phyloP scores from a whole-genome alignment of 1,140 invertebrate species.

The Sycophaga agraensis region DNA sequence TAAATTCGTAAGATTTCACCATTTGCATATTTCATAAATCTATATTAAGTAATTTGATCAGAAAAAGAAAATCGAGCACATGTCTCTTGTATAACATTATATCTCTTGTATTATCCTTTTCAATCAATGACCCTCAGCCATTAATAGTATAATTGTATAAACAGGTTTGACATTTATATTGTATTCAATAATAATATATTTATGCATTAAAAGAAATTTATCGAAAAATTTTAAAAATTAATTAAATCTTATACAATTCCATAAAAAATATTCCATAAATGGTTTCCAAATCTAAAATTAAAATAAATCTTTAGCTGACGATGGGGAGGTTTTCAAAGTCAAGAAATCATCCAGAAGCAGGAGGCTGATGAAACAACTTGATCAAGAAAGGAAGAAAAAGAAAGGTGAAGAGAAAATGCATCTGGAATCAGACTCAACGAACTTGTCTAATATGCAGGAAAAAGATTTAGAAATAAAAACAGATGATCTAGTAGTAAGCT shows the following conservation, averaged over 20 bases:
- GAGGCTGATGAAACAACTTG: conserved; percentile 81
- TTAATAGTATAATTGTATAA: too few species aligned
- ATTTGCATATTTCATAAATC: too few species aligned
- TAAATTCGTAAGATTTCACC: too few species aligned
- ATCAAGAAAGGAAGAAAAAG: conserved; percentile 76
- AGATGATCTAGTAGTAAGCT: conserved; percentile 64
- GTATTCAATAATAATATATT: neutral
- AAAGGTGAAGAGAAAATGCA: conserved; percentile 65
- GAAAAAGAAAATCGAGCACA: too few species aligned
- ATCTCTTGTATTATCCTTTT: too few species aligned
- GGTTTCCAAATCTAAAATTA: neutral
- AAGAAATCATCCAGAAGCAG: conserved; percentile 94
- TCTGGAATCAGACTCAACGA: conserved; percentile 53
- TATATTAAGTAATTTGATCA: too few species aligned
- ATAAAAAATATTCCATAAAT: neutral
- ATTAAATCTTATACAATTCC: neutral
- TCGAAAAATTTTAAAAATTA: neutral
- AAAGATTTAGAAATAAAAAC: conserved; percentile 64
- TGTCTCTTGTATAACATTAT: too few species aligned
- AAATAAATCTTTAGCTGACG: conserved; percentile 67
- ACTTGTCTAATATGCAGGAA: conserved; percentile 55
- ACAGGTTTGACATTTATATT: too few species aligned
- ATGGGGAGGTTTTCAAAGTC: conserved; percentile 88
- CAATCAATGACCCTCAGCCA: too few species aligned
- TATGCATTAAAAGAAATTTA: neutral